These are phyloP conservation scores for Mormyrus proboscirostris DNA, from an alignment of 2,797 vertebrate genomes.

Conservation along the genomic window DNA sequence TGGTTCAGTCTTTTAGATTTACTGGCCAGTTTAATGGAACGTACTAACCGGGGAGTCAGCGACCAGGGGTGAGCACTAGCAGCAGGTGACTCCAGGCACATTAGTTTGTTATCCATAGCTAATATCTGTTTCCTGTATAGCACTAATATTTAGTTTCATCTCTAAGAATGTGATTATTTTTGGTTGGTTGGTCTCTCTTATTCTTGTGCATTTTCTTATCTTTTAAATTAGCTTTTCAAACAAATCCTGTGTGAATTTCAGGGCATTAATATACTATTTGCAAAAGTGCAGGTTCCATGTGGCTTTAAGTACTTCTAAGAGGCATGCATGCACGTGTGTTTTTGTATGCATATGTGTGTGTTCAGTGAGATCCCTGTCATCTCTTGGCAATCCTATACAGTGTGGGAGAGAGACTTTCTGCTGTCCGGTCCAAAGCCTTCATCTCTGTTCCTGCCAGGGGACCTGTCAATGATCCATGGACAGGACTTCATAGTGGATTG, in stretches of 20 bases:
- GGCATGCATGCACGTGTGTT: not conserved
- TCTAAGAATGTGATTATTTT: not conserved
- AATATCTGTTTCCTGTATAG: not conserved
- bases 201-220: not conserved
- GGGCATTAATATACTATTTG: not conserved
- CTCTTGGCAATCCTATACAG: not conserved
- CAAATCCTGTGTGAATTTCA: not conserved
- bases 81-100: not conserved
- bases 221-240: not conserved
- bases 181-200: not conserved
- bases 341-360: not conserved
- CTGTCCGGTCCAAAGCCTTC: not conserved
- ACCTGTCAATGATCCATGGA: no score
- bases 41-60: not conserved
- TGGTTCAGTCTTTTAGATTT: conserved; percentile 5
- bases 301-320: not conserved
- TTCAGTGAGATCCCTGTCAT: not conserved
- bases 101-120: not conserved
- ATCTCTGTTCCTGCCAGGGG: not conserved
- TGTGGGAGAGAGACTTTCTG: not conserved
- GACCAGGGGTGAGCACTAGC: not conserved
- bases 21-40: not conserved
- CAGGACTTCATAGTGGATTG: not conserved
- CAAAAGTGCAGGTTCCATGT: not conserved
- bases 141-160: conserved; percentile 6